Evolutionary conservation across 2,888 invertebrate species (phyloP).

Genomic region (Diadegma fenestrale): DNA sequence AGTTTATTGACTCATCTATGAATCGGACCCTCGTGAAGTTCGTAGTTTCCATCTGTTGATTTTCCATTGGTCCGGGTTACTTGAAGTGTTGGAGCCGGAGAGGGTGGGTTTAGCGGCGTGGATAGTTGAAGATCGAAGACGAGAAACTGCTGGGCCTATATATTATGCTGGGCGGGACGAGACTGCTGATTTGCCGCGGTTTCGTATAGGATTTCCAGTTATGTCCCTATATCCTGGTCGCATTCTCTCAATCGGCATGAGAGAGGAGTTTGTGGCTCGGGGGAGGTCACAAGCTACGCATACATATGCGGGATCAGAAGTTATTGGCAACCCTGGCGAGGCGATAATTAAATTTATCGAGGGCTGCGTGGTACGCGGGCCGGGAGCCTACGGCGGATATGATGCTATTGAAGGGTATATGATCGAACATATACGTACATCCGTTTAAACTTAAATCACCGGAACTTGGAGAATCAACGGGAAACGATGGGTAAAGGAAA

Average conservation of each 20-base stretch:
- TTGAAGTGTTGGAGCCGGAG: neutral
- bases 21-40: neutral
- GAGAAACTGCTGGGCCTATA: neutral
- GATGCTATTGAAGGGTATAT: neutral
- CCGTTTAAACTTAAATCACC: constrained; percentile 44
- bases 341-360: constrained; percentile 80
- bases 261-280: constrained; percentile 14
- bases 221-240: constrained; percentile 33
- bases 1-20: neutral
- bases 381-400: neutral
- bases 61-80: neutral
- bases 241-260: constrained; percentile 19
- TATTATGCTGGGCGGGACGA: constrained; percentile 15
- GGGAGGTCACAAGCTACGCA: constrained; percentile 33
- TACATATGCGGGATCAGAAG: constrained; percentile 69
- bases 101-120: constrained; percentile 15
- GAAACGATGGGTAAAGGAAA: neutral
- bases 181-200: constrained; percentile 37
- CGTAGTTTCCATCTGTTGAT: neutral
- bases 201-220: constrained; percentile 41
- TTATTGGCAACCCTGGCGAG: constrained; percentile 78
- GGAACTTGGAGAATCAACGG: neutral
- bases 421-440: constrained; percentile 70
- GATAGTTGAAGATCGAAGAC: constrained; percentile 18
- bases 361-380: constrained; percentile 70